Base-by-base conservation (phyloP, 1,140 invertebrate genomes). In the Apis dorsata region DNA sequence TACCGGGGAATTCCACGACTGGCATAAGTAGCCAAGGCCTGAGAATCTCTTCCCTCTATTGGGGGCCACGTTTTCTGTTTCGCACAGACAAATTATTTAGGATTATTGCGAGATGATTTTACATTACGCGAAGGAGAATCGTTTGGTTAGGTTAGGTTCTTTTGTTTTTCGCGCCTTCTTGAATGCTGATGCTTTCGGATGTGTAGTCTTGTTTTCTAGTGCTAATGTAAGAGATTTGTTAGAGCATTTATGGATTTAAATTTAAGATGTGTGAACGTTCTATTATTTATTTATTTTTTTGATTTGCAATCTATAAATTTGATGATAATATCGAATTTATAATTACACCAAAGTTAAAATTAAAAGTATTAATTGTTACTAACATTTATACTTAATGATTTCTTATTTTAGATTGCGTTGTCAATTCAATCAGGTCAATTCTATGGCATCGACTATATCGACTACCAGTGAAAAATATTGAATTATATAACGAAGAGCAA, bases 1-100 rank as follows among this genome's bases (percentile, higher is more conserved):
- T 90, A 88, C 83, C 71, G 84, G 49, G 86, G 66, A 68, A 87
- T 91, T 85, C 87, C 90, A 91, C 90, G 91, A 90, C 89, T 75
- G 83, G 86, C 84, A 85, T 85, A 85, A 85, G 80, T 57, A 82
- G 75, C 59, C 17, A n/a, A 57, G 15, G 53, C 81, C 28, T 24
- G 59, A 78, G 83, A 80, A 88, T 78, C 76, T 81, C 76, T 65
- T 34, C 71, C 24, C 28, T 57, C 49, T n/a, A 49, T 49, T 21
- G n/a, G 57, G 44, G 59, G 68, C 24, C 28, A 57, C 34, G 34
- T 44, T 85, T 81, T 71, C 51, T 51, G 4, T 21, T 62, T 72
- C 68, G 51, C 53, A 65, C 53, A 34, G 69, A 80, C 81, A 85
- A 83, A 85, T 73, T 77, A 73, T 69, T 87, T 62, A 74, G 86